These are phyloP conservation scores for Pygocentrus nattereri DNA, from an alignment of 2,797 vertebrate species.

Conservation along the genomic window DNA sequence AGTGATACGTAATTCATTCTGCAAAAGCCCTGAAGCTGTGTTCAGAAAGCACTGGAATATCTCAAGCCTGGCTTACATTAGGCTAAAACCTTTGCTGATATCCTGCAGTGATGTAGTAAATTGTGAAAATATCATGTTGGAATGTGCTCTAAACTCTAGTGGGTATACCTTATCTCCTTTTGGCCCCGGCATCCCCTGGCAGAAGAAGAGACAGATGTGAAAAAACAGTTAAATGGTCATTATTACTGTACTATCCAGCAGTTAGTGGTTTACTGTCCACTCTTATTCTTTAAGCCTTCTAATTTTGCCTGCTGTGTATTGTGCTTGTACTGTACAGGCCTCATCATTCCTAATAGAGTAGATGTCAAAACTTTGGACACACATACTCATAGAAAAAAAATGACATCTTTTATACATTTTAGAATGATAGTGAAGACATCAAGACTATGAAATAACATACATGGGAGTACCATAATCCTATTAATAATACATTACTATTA, in stretches of 20 bases:
- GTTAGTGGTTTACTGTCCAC: slow-evolving; percentile 7
- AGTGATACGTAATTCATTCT: slow-evolving; percentile 51
- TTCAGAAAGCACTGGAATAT: slow-evolving; percentile 41
- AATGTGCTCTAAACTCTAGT: slow-evolving; percentile 13
- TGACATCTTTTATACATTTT: no score
- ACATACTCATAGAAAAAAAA: background rate
- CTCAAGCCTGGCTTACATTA: slow-evolving; percentile 40
- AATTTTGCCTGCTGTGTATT: slow-evolving; percentile 1
- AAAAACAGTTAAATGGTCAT: slow-evolving; percentile 18
- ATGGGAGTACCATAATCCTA: no score
- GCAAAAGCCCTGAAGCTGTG: slow-evolving; percentile 44
- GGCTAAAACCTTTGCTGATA: slow-evolving; percentile 29
- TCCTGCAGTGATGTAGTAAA: slow-evolving; percentile 22
- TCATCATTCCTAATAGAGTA: background rate
- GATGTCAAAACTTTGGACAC: background rate
- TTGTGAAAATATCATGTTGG: slow-evolving; percentile 33
- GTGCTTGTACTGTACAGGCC: background rate
- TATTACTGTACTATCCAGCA: background rate
- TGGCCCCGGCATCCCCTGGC: slow-evolving; percentile 81
- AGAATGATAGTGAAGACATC: no score
- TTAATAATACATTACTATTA: no score
- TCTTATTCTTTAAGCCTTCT: slow-evolving; percentile 3
- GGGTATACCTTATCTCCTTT: slow-evolving; percentile 84
- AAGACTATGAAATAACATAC: no score
- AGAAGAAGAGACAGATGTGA: slow-evolving; percentile 59